A percentile compares a stretch with the other conserved stretches of the same genome.
These are phyloP conservation scores for Augochlorella aurata DNA, from an alignment of 2,888 invertebrate genomes.

Conservation along the genomic window DNA sequence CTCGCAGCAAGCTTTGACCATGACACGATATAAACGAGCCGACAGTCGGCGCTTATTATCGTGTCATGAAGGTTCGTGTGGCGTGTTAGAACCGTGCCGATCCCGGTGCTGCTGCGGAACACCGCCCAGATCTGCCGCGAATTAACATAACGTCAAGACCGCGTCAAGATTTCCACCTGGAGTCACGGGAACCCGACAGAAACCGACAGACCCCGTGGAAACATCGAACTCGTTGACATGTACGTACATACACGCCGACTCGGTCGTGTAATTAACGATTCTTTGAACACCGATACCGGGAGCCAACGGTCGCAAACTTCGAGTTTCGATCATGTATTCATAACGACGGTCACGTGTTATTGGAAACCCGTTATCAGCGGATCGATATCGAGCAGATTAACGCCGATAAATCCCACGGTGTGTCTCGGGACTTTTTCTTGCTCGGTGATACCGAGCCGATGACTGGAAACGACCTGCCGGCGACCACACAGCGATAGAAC, in stretches of 20 bases:
- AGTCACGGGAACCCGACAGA: slow-evolving; percentile 10
- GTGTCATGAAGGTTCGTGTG: slow-evolving; percentile 40
- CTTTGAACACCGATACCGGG: not conserved
- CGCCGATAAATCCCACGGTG: slow-evolving; percentile 42
- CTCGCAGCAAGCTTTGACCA: slow-evolving; percentile 61
- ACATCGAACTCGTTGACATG: not conserved
- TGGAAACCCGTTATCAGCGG: slow-evolving; percentile 51
- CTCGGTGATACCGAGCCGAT: slow-evolving; percentile 13
- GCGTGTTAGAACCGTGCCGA: slow-evolving; percentile 32
- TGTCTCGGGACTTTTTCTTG: slow-evolving; percentile 9
- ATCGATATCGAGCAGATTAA: slow-evolving; percentile 56
- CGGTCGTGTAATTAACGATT: not conserved
- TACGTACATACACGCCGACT: not conserved
- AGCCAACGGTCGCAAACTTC: not conserved
- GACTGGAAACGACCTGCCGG: not conserved
- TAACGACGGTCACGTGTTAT: slow-evolving; percentile 28
- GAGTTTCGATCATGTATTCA: slow-evolving; percentile 10
- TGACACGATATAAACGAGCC: slow-evolving; percentile 67
- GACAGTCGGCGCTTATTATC: slow-evolving; percentile 59
- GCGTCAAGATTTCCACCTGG: not conserved
- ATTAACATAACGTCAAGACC: slow-evolving; percentile 33
- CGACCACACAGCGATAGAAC: too few relatives aligned
- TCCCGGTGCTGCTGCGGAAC: slow-evolving; percentile 19
- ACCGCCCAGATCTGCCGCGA: slow-evolving; percentile 27
- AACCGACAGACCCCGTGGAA: not conserved